These are phyloP conservation scores for Dissostichus mawsoni DNA, from an alignment of 2,113 vertebrate species.

Conservation along the genomic window DNA sequence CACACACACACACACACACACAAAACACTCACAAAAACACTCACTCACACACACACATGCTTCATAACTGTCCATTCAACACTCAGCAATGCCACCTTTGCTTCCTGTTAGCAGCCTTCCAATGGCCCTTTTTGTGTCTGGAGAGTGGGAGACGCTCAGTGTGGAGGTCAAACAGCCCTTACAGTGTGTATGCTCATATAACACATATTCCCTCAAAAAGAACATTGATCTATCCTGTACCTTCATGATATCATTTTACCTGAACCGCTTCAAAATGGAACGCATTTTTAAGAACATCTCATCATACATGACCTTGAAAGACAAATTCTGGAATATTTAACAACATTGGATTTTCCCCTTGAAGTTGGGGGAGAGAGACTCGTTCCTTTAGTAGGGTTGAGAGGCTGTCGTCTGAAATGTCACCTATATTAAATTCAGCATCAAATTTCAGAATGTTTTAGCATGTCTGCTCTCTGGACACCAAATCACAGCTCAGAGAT, in stretches of 20 bases:
- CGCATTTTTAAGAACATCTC: conserved; percentile 42
- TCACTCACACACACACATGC: not conserved
- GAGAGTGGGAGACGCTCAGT: conserved; percentile 37
- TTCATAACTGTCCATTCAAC: conserved; percentile 55
- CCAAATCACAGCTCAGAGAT: conserved; percentile 23
- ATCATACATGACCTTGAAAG: conserved; percentile 30
- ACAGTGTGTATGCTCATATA: conserved; percentile 45
- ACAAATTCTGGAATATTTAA: conserved; percentile 35
- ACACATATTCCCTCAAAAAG: conserved; percentile 27
- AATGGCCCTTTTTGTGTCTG: conserved; percentile 41
- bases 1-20: not conserved
- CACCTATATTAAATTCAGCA: conserved; percentile 25
- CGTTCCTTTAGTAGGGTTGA: not conserved
- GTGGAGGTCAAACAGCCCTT: conserved; percentile 35
- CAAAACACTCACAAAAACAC: not conserved
- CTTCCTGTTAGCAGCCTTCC: conserved; percentile 54
- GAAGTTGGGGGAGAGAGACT: conserved; percentile 15
- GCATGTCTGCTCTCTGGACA: conserved; percentile 12
- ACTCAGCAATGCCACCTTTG: conserved; percentile 50
- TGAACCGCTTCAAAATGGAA: conserved; percentile 38
- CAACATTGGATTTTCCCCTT: not conserved
- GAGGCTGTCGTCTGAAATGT: conserved; percentile 30
- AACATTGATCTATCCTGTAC: conserved; percentile 29
- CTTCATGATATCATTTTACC: conserved; percentile 28
- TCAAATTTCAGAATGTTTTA: conserved; percentile 33